Evolutionary conservation across 2,888 invertebrate species (phyloP).

Genomic region (Nephrotoma appendiculata): DNA sequence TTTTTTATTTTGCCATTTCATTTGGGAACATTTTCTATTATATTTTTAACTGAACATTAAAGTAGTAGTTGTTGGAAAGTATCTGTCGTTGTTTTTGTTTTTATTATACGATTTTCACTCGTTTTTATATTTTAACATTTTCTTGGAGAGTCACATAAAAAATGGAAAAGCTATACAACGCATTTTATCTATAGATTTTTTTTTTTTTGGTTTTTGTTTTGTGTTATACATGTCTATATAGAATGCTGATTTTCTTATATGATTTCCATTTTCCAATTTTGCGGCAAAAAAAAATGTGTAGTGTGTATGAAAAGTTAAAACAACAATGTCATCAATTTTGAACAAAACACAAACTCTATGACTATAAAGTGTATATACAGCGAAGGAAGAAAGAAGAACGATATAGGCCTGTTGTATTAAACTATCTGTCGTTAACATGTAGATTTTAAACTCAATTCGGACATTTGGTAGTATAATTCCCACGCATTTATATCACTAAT

Average conservation of each 20-base stretch:
- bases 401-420: background rate
- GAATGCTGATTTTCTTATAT: background rate
- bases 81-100: background rate
- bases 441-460: background rate
- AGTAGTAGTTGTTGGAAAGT: background rate
- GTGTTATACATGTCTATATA: background rate
- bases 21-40: background rate
- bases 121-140: background rate
- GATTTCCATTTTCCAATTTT: background rate
- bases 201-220: background rate
- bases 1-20: background rate
- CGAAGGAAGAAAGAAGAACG: too few relatives aligned
- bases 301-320: background rate
- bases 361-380: background rate
- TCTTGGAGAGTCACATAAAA: background rate
- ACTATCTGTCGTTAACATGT: background rate
- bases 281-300: background rate
- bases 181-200: background rate
- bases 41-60: background rate
- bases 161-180: background rate
- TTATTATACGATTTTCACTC: background rate
- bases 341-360: background rate
- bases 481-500: background rate
- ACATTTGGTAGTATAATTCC: background rate
- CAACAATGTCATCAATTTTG: background rate